Evolutionary conservation across 2,797 vertebrate genomes (phyloP).

Genomic region (Diceros bicornis): DNA sequence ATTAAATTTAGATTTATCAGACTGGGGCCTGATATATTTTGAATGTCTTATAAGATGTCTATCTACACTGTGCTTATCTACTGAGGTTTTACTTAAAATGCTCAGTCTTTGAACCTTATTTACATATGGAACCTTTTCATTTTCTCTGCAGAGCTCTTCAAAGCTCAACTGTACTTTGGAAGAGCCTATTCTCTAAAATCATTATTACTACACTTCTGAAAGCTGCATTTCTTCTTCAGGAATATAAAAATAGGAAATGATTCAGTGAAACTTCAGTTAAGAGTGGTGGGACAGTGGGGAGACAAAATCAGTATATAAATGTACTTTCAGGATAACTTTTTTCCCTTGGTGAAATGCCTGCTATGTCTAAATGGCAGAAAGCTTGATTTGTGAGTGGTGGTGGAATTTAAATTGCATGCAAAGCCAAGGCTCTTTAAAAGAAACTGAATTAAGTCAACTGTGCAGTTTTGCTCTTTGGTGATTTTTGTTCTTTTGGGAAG

Average conservation of each 20-base stretch:
- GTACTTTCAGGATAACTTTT: conserved; percentile 29
- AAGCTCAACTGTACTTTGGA: conserved; percentile 52
- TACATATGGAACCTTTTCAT: conserved; percentile 49
- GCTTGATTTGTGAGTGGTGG: conserved; percentile 29
- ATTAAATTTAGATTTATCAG: conserved; percentile 45
- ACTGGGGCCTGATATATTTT: not conserved
- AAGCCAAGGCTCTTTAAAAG: conserved; percentile 40
- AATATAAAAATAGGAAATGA: conserved; percentile 39
- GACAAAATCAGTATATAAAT: conserved; percentile 9
- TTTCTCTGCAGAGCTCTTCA: conserved; percentile 63
- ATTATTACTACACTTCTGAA: conserved; percentile 30
- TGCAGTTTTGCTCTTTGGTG: conserved; percentile 43
- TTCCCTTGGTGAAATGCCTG: not conserved
- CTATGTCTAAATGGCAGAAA: not conserved
- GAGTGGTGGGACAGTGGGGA: not conserved
- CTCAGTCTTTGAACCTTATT: conserved; percentile 32
- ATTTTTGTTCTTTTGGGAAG: conserved; percentile 68
- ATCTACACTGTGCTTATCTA: not conserved
- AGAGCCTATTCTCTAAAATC: conserved; percentile 57
- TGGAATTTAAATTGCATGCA: conserved; percentile 48
- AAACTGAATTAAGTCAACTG: conserved; percentile 49
- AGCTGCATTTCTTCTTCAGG: not conserved
- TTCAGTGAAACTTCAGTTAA: conserved; percentile 33
- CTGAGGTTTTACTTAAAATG: not conserved
- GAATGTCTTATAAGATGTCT: not conserved